Evolutionary conservation across 2,113 vertebrate species (phyloP), one percentile per base, ranked within the genome.

Genomic region (Nymphicus hollandicus): DNA sequence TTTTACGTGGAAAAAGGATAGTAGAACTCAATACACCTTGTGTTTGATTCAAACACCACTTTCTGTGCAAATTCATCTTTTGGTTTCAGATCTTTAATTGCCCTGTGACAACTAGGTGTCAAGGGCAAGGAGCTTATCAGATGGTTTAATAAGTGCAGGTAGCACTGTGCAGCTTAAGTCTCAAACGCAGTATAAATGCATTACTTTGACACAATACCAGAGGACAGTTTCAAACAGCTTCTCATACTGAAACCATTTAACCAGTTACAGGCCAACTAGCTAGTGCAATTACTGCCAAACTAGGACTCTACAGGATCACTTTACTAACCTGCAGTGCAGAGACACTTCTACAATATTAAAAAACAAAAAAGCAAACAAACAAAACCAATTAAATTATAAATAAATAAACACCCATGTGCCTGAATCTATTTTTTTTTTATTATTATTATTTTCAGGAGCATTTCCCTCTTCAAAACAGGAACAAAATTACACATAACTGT

Each of bases 331-430:
- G 14, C 12, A 28, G 14, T 44, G 18, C 37, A 53, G 33, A 74
- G 23, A 65, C 6, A 14, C 0, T 60, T 52, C 9, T 46, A 49
- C 3, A 49, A 19, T 50, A 56, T 12, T 22, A 0, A 5, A 43
- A 68, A 66, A 39, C 14, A 15, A 8, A 12, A 3, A 4, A 56
- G 35, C 23, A 23, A 11, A 22, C 7, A 27, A 10, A n/a, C 23
- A 19, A 47, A 69, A 7, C n/a, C 33, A 35, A 23, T 13, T 6
- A n/a, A 58, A n/a, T 58, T 23, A 61, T 25, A 61, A 61, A 37
- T 37, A 37, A 61, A 16, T 25, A 35, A 27, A 20, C 3, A 46
- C 11, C 2, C 3, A 12, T 0, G 1, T 39, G 7, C 4, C 12
- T 47, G 1, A 37, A 43, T 44, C 5, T 71, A 47, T 23, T 18